phyloP scores from a whole-genome alignment of 2,113 vertebrate species.

The Hippolais icterina region DNA sequence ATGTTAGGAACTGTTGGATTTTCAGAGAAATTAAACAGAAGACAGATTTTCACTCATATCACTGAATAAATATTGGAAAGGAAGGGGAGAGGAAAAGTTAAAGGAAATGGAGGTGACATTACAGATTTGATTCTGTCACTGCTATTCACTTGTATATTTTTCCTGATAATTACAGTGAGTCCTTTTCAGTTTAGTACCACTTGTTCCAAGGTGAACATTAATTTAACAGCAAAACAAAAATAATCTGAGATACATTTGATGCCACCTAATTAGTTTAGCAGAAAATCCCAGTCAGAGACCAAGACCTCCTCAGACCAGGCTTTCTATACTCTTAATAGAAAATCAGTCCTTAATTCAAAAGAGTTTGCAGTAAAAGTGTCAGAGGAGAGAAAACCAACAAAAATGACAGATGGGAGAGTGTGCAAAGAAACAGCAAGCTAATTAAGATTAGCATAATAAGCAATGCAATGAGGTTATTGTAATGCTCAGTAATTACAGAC shows the following conservation, averaged over 20 bases:
- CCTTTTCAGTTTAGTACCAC: background rate
- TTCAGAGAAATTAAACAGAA: background rate
- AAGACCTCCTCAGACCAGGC: background rate
- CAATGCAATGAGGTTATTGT: background rate
- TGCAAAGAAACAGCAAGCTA: conserved; percentile 12
- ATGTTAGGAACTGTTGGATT: background rate
- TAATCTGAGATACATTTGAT: background rate
- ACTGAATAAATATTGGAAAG: background rate
- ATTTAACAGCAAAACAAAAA: background rate
- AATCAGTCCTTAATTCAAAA: background rate
- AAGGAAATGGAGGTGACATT: background rate
- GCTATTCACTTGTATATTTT: background rate
- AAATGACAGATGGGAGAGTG: conserved; percentile 12
- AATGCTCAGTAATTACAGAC: conserved; percentile 26
- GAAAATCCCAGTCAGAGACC: background rate
- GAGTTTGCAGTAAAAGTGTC: background rate
- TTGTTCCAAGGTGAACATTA: background rate
- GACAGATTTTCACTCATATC: background rate
- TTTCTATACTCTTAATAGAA: background rate
- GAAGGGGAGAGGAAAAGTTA: background rate
- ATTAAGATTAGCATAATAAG: conserved; percentile 34
- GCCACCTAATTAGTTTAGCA: background rate
- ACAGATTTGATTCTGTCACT: background rate
- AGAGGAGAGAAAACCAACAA: background rate
- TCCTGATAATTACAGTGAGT: background rate